Evolutionary conservation across 1,140 invertebrate species (phyloP).

Genomic region (Thaumatotibia leucotreta): DNA sequence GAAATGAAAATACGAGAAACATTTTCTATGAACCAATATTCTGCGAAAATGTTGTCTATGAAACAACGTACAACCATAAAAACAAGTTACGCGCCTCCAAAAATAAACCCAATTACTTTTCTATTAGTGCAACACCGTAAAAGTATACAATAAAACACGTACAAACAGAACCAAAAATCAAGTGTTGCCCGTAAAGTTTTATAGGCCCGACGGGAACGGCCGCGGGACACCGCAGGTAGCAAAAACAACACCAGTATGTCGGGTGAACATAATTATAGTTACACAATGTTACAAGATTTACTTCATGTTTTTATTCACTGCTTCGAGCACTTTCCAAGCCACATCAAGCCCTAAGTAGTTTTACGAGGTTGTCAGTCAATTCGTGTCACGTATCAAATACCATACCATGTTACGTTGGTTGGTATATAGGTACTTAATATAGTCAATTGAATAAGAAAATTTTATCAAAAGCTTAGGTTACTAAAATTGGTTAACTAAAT

Average conservation of each 20-base stretch:
- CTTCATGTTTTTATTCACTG: background rate
- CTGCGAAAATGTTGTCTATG: background rate
- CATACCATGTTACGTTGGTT: no score
- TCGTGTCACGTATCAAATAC: no score
- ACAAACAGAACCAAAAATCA: background rate
- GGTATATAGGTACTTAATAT: no score
- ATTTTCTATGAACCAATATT: no score
- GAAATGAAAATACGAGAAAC: no score
- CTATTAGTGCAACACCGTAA: background rate
- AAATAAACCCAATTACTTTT: background rate
- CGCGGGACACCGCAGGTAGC: background rate
- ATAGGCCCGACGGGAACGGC: background rate
- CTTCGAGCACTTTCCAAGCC: background rate
- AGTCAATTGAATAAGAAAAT: no score
- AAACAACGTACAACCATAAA: no score
- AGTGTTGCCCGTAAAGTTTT: background rate
- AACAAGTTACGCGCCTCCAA: no score
- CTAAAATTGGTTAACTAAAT: no score
- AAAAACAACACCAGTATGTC: background rate
- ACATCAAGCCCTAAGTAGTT: background rate
- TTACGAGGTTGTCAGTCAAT: no score
- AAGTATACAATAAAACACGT: background rate
- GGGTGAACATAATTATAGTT: background rate
- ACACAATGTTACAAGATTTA: background rate
- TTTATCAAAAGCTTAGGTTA: no score